Conservation (phyloP, 2,797 vertebrate species). For the Percopsis omiscomaycus region DNA sequence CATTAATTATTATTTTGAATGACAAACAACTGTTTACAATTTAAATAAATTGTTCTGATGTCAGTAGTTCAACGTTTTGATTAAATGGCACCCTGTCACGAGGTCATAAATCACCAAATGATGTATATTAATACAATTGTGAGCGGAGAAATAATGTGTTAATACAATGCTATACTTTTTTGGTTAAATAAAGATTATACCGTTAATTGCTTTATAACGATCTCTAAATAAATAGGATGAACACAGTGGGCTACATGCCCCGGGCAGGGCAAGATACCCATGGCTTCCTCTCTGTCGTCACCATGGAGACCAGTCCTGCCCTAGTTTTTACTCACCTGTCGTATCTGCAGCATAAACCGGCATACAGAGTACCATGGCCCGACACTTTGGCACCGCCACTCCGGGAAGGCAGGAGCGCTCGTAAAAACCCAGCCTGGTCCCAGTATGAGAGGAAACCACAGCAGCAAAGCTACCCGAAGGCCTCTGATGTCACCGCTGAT, state of each 20-base stretch:
- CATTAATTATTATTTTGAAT: too few relatives aligned
- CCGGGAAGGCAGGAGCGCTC: neutral
- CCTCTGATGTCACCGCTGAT: too few relatives aligned
- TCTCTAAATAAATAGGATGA: neutral
- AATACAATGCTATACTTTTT: too few relatives aligned
- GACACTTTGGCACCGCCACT: conserved; percentile 5
- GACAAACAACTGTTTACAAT: too few relatives aligned
- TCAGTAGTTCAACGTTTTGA: too few relatives aligned
- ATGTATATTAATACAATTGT: too few relatives aligned
- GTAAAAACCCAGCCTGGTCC: neutral
- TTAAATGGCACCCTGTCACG: too few relatives aligned
- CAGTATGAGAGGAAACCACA: too few relatives aligned
- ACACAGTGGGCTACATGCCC: neutral
- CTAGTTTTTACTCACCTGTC: conserved; percentile 54
- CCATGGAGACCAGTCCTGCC: conserved; percentile 56
- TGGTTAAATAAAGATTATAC: conserved; percentile 14
- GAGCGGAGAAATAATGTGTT: too few relatives aligned
- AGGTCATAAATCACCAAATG: too few relatives aligned
- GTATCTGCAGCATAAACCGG: conserved; percentile 36
- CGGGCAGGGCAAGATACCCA: conserved; percentile 31
- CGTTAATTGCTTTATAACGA: neutral
- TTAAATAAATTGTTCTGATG: too few relatives aligned
- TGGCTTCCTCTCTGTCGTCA: conserved; percentile 46
- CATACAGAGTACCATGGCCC: conserved; percentile 14
- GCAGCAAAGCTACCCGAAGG: too few relatives aligned